Conservation (phyloP, 2,113 vertebrate genomes). For the Dasyurus viverrinus region DNA sequence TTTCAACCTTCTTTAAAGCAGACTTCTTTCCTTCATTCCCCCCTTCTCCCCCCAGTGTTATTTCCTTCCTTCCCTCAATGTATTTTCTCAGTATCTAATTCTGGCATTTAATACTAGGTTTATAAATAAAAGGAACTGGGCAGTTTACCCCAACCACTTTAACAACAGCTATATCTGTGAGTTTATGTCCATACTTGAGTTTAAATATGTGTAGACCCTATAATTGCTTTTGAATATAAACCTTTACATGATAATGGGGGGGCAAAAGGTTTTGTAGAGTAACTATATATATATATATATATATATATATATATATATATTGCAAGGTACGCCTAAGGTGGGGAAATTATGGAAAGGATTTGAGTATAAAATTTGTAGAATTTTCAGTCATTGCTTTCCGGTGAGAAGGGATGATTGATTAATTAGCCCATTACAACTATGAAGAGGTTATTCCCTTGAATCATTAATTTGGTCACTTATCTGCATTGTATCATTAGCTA, state of each 20-base stretch:
- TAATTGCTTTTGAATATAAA: not conserved
- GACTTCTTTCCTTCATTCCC: not conserved
- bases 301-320: not conserved
- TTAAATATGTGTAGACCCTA: not conserved
- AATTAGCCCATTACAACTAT: not conserved
- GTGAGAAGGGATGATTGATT: not conserved
- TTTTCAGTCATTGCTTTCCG: not conserved
- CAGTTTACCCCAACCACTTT: not conserved
- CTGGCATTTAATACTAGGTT: not conserved
- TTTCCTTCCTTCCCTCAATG: not conserved
- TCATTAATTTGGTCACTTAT: not conserved
- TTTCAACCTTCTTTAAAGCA: not conserved
- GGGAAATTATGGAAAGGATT: not conserved
- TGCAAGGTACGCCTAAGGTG: not conserved
- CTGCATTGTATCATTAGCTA: not conserved
- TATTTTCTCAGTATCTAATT: not conserved
- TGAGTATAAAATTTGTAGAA: not conserved
- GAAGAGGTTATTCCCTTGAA: not conserved
- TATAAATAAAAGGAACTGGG: not conserved
- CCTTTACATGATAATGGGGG: too few species aligned
- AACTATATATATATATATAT: too few species aligned
- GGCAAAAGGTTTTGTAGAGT: too few species aligned
- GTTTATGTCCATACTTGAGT: not conserved
- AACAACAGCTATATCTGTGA: not conserved
- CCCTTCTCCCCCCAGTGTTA: not conserved